These are phyloP conservation scores for Aleadryas rufinucha DNA, from an alignment of 2,113 vertebrate genomes.

Conservation along the genomic window DNA sequence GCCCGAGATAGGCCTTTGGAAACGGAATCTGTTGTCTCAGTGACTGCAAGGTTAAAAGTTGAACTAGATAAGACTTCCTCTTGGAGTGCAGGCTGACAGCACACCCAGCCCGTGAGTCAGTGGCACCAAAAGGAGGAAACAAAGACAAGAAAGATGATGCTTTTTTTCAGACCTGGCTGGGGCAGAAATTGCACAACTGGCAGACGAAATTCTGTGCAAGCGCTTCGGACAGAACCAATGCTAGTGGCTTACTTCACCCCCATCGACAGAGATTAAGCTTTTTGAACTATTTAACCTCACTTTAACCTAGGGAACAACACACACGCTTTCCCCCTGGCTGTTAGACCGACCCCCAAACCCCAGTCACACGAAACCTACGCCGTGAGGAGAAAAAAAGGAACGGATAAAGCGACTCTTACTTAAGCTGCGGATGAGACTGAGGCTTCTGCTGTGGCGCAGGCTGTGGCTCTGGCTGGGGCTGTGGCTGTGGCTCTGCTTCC, in stretches of 20 bases:
- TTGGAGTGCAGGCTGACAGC: neutral
- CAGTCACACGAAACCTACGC: neutral
- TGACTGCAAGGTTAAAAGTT: conserved; percentile 50
- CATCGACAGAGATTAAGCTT: neutral
- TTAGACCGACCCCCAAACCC: neutral
- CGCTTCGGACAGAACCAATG: neutral
- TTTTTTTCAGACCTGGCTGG: neutral
- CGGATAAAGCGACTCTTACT: conserved; percentile 80
- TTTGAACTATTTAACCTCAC: neutral
- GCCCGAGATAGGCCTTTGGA: neutral
- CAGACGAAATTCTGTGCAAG: neutral
- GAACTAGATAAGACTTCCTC: conserved; percentile 32
- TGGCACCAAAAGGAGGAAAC: neutral
- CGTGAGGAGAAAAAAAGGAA: neutral
- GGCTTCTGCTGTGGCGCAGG: conserved; percentile 77
- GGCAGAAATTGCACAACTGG: neutral
- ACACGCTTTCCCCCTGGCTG: neutral
- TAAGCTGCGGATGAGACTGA: conserved; percentile 92
- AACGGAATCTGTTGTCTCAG: neutral
- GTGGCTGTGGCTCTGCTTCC: conserved; percentile 82
- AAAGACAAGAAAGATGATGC: neutral
- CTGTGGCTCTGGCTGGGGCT: conserved; percentile 57
- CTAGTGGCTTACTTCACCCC: neutral
- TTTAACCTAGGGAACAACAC: neutral
- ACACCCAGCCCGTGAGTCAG: conserved; percentile 48